Evolutionary conservation across 1,140 invertebrate genomes (phyloP), one percentile per base, ranked within the genome.

Genomic region (Apocrypta bakeri): DNA sequence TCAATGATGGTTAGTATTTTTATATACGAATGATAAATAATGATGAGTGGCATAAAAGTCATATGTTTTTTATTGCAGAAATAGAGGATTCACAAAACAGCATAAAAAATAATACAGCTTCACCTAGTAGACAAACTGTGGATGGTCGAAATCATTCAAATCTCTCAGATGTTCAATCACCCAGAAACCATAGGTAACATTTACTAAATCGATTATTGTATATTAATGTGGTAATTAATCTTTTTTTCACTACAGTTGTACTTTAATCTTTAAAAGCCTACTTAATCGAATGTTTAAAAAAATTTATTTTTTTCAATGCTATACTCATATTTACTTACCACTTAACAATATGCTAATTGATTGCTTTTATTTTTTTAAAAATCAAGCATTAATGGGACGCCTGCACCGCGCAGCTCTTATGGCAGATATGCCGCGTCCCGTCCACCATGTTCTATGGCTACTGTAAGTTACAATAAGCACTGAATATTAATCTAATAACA

Each of bases 381-480:
- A 89, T 88, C 82, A 75, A 91, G 90, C 73, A 77, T 88, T 71
- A 91, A 90, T 78, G 90, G 88, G 0, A 85, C 87, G 27, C 83
- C 88, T 25, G 64, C 86, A 74, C 85, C 87, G 1, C 87, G 89
- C 33, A 89, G 87, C 81, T 86, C 91, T 79, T 93, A 91, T 84
- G 93, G 94, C 82, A 92, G 94, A 85, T 95, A 95, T 87, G 94
- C 93, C 48, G 94, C 94, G 1, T 92, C 91, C 29, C 92, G 93
- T 85, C 94, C 94, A 82, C 93, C 92, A 63, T 95, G 94, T 89
- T 94, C 94, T 80, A 94, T 95, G 94, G 94, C 93, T 80, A 94
- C 94, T 91, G 94, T 95, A 85, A 90, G 88, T 89, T 25, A 78
- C 66, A 77, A 78, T 40, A 75, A 48, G 68, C 77, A 66, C 37